A percentile compares a stretch with the other conserved stretches of the same genome.
Conservation (phyloP, 2,113 vertebrate species). For the Phylloscopus trochilus region DNA sequence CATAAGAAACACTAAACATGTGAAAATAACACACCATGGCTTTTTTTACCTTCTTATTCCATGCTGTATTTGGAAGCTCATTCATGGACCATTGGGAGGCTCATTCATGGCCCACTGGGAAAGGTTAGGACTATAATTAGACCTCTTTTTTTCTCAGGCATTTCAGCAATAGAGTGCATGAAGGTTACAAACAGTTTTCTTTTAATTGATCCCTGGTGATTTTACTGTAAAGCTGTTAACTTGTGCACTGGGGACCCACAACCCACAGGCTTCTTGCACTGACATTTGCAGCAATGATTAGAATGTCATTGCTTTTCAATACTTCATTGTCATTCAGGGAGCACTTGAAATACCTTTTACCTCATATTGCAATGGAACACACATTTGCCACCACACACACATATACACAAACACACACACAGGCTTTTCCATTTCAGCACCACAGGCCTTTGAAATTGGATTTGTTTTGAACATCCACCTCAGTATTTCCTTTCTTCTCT, state of each 20-base stretch:
- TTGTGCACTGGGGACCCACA: constrained; percentile 59
- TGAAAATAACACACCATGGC: constrained; percentile 15
- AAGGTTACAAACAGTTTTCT: constrained; percentile 74
- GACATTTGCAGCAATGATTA: constrained; percentile 80
- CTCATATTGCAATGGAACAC: constrained; percentile 46
- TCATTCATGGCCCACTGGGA: constrained; percentile 74
- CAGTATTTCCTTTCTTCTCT: constrained; percentile 35
- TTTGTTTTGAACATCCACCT: constrained; percentile 60
- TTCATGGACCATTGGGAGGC: constrained; percentile 71
- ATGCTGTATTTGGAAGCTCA: constrained; percentile 66
- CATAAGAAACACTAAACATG: not conserved
- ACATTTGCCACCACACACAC: not conserved
- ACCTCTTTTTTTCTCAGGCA: constrained; percentile 69
- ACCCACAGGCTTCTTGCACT: constrained; percentile 69
- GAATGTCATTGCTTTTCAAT: constrained; percentile 76
- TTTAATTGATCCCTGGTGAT: constrained; percentile 77
- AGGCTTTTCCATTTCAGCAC: constrained; percentile 33
- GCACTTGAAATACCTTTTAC: constrained; percentile 45
- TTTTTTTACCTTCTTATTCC: not conserved
- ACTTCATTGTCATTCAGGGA: constrained; percentile 75
- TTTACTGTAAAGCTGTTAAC: constrained; percentile 75
- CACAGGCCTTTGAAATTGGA: constrained; percentile 55
- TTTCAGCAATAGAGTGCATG: constrained; percentile 69
- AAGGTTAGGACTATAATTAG: constrained; percentile 79
- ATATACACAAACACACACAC: not conserved